Base-by-base conservation (phyloP, 2,888 invertebrate species). In the Eupithecia centaureata region DNA sequence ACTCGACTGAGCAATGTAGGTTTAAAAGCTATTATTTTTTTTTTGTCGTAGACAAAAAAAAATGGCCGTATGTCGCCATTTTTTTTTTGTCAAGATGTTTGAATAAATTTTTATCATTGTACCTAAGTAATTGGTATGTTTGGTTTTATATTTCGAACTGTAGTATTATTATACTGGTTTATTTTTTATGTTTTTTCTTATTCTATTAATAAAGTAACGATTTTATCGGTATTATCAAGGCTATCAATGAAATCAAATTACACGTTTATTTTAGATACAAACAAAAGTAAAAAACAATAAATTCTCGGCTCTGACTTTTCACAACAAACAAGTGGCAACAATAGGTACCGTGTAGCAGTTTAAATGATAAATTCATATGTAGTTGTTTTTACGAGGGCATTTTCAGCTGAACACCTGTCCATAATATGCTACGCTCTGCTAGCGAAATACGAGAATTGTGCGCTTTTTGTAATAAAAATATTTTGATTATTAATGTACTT, bases 311-410 rank as follows among this genome's bases (percentile, higher is more conserved):
- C 62, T 76, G 69, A 79, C 77, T 78, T 78, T 74, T 79, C 80
- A 78, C 80, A 84, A 84, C 82, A 82, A 84, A 85, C 82, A 83
- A 80, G 78, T 79, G 79, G 78, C 71, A 74, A 86, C 86, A 88
- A 85, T 87, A 82, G 83, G 83, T 82, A 80, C 78, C 54, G 57
- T 69, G 77, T 80, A 82, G 82, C 84, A 86, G 84, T 88, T 87
- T 88, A 87, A 89, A 88, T 87, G 86, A 89, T 86, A 87, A 87
- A 88, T 87, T 83, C 81, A 84, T 82, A 82, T 84, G 79, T 82
- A 85, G 87, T 85, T 84, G 85, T 88, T 90, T 88, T 91, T 90
- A 91, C 87, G 90, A 88, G 86, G 85, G 73, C 82, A 80, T 83
- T 79, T 82, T 76, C 82, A 79, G 74, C 74, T 72, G 82, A 85